phyloP scores from a whole-genome alignment of 2,113 vertebrate species.

The Cochlearius cochlearius region DNA sequence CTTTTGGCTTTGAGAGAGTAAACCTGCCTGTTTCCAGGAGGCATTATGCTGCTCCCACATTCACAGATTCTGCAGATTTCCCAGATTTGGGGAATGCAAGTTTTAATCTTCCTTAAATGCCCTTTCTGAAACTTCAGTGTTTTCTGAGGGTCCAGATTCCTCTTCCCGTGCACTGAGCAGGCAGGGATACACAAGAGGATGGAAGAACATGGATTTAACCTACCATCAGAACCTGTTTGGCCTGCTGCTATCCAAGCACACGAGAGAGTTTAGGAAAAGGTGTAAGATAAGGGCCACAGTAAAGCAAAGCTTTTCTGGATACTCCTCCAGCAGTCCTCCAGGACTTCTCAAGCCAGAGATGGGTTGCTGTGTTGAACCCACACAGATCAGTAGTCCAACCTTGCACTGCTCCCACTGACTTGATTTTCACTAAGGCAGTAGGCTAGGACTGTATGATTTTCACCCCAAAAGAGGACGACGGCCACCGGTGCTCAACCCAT shows the following conservation, averaged over 20 bases:
- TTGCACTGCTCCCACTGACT: neutral
- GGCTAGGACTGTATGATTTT: neutral
- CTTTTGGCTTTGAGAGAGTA: neutral
- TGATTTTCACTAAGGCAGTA: neutral
- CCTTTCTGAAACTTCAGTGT: neutral
- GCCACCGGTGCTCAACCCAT: neutral
- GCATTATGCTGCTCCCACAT: neutral
- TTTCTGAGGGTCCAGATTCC: neutral
- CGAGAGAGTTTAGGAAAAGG: neutral
- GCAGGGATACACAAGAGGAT: neutral
- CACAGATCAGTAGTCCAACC: neutral
- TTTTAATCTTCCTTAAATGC: neutral
- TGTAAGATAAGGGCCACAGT: neutral
- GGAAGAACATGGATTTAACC: neutral
- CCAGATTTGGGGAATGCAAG: neutral
- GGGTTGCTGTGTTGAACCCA: neutral
- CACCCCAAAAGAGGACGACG: neutral
- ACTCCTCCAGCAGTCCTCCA: neutral
- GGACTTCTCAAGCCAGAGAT: neutral
- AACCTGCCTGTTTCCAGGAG: neutral
- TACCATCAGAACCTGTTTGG: neutral
- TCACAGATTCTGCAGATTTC: neutral
- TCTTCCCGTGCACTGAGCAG: neutral
- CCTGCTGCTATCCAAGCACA: accelerated
- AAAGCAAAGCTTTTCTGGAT: neutral